Evolutionary conservation across 2,888 invertebrate species (phyloP), one percentile per base, ranked within the genome.

Genomic region (Leptopilina drosophilae): DNA sequence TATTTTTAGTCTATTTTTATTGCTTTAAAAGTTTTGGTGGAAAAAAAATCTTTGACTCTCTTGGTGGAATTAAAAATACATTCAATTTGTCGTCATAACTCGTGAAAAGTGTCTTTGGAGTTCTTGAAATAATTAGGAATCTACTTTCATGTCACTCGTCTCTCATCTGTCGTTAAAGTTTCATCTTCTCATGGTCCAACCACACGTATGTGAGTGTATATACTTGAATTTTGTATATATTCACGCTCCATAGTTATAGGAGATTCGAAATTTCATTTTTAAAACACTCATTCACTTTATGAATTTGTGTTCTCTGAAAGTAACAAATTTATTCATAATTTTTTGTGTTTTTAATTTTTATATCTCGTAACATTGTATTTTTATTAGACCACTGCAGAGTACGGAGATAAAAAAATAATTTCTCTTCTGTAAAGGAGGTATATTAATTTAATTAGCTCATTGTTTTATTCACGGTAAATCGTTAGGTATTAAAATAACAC

Each of bases 21-120:
- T 9, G 20, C 20, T 62, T 20, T 62, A 9, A 20, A 8, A 3
- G 5, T 8, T 7, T n/a, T 62, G 20, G 20, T 20, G 20, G 1
- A 15, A 62, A 62, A 20, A 62, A 59, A 8, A 59, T 1, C 15
- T 15, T 62, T 62, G 59, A 62, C 62, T 20, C 6, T 33, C 33
- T 33, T 33, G 9, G 20, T 4, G n/a, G 4, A 15, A 67, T 67
- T 62, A 62, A 62, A 62, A 62, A 67, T 42, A 46, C 67, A 67
- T 67, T 20, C 26, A 49, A 20, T 67, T 20, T 67, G 67, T 67
- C 67, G 20, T 15, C 67, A 67, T 49, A 67, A 49, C 20, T 67
- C 20, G 15, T n/a, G 20, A 67, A 67, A 33, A 67, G 20, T 42
- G 12, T n/a, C 15, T 49, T 49, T 49, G 49, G 42, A 12, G 8